Percentiles rank a stretch among this genome's conserved stretches.
Conservation (phyloP, 35 echinoderm and acorn worm species). For the Ophiothrix spiculata region DNA sequence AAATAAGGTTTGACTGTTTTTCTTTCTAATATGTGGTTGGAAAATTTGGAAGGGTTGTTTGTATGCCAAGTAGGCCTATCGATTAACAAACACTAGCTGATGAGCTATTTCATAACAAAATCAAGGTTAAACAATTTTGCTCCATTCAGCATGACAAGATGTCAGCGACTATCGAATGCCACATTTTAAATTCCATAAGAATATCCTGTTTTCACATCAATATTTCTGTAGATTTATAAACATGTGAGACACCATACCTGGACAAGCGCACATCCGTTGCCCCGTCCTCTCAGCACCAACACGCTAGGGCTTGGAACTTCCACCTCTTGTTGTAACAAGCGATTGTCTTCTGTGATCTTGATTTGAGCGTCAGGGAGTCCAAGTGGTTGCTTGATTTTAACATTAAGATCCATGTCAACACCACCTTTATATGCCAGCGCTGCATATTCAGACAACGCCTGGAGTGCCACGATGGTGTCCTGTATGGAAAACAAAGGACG, state of each 20-base stretch:
- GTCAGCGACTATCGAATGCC: neutral
- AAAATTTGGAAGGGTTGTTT: too few relatives aligned
- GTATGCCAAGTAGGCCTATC: neutral
- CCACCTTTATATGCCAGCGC: slow-evolving; percentile 49
- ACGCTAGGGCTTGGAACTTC: slow-evolving; percentile 29
- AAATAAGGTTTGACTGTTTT: too few relatives aligned
- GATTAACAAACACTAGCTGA: neutral
- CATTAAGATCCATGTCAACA: neutral
- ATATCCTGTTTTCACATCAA: too few relatives aligned
- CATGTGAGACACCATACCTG: slow-evolving; percentile 38
- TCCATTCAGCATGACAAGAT: neutral
- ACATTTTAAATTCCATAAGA: too few relatives aligned
- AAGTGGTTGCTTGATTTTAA: neutral
- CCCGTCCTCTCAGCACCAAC: slow-evolving; percentile 32
- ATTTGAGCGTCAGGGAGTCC: neutral
- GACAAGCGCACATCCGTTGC: slow-evolving; percentile 64
- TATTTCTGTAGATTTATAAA: too few relatives aligned
- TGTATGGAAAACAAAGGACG: too few relatives aligned
- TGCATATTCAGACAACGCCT: slow-evolving; percentile 58
- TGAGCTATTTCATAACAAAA: neutral
- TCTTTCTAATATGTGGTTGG: too few relatives aligned
- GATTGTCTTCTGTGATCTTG: slow-evolving; percentile 30
- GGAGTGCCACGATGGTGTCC: slow-evolving; percentile 80
- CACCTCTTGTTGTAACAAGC: slow-evolving; percentile 58
- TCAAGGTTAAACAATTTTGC: neutral